These are phyloP conservation scores for Ochropleura plecta DNA, from an alignment of 2,888 invertebrate species.

Conservation along the genomic window DNA sequence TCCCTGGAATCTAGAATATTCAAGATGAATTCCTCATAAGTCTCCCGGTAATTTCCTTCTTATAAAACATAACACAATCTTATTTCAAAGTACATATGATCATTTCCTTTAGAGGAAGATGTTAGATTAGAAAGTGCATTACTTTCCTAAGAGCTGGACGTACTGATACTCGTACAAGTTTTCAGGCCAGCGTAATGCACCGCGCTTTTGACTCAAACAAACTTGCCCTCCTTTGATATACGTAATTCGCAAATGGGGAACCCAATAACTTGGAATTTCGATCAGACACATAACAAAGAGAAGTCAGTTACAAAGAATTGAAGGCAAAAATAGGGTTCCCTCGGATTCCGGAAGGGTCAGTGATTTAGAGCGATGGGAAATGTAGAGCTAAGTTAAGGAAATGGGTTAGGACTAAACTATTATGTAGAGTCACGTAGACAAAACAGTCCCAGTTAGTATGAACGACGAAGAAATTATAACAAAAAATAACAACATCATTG, in stretches of 20 bases:
- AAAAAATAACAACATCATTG: conserved; percentile 8
- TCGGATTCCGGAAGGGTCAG: conserved; percentile 32
- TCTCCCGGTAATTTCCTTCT: not conserved
- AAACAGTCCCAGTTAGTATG: not conserved
- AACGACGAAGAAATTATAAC: not conserved
- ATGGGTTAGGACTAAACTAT: not conserved
- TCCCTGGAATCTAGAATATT: not conserved
- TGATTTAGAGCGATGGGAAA: conserved; percentile 40
- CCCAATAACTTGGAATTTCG: conserved; percentile 50
- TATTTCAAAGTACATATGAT: conserved; percentile 2
- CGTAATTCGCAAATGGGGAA: conserved; percentile 30
- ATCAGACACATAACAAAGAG: conserved; percentile 46
- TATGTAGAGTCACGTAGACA: not conserved
- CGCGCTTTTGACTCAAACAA: conserved; percentile 19
- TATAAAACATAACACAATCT: not conserved
- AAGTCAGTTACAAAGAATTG: conserved; percentile 48
- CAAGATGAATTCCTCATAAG: not conserved
- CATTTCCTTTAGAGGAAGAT: conserved; percentile 1
- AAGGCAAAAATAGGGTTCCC: conserved; percentile 31
- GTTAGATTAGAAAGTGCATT: conserved; percentile 24
- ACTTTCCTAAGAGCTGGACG: conserved; percentile 6
- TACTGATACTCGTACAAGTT: not conserved
- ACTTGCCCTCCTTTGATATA: conserved; percentile 22
- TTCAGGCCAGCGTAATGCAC: not conserved
- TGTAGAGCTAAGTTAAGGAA: conserved; percentile 21